A percentile compares a stretch with the other conserved stretches of the same genome.
These are phyloP conservation scores for Whitmania pigra DNA, from an alignment of 1,140 invertebrate species.

Conservation along the genomic window DNA sequence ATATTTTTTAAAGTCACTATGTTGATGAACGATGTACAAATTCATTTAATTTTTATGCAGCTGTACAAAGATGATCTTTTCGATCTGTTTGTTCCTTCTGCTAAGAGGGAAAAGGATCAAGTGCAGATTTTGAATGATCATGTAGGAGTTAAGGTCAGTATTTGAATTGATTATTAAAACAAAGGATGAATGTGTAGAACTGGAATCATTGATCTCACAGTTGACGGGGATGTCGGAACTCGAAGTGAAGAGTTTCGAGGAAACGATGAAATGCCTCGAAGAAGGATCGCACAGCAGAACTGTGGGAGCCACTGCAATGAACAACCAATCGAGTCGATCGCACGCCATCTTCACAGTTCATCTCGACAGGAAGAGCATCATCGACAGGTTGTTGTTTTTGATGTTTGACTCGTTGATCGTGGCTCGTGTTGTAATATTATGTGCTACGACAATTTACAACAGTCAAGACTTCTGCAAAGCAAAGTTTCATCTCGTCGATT, in stretches of 20 bases:
- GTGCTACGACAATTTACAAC: neutral
- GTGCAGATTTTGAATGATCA: conserved; percentile 69
- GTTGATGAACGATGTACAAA: neutral
- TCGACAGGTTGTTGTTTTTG: conserved; percentile 31
- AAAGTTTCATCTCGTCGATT: conserved; percentile 47
- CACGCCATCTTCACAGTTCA: conserved; percentile 52
- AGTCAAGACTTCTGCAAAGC: conserved; percentile 62
- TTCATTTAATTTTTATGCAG: conserved; percentile 37
- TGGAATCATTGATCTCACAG: conserved; percentile 26
- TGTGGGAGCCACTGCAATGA: conserved; percentile 72
- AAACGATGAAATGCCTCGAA: conserved; percentile 44
- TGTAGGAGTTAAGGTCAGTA: conserved; percentile 39
- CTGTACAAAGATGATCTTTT: conserved; percentile 90
- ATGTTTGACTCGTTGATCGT: neutral
- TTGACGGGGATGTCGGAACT: conserved; percentile 35
- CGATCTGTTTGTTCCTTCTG: conserved; percentile 53
- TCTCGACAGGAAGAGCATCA: conserved; percentile 33
- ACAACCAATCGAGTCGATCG: conserved; percentile 49
- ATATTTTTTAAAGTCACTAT: neutral
- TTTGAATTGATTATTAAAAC: neutral
- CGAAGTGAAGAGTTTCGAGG: conserved; percentile 28
- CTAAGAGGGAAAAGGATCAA: conserved; percentile 35
- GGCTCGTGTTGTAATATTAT: neutral
- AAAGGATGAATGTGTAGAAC: neutral
- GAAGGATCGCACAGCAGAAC: conserved; percentile 61